Evolutionary conservation across 1,140 invertebrate genomes (phyloP).

Genomic region (Berghia stephanieae): DNA sequence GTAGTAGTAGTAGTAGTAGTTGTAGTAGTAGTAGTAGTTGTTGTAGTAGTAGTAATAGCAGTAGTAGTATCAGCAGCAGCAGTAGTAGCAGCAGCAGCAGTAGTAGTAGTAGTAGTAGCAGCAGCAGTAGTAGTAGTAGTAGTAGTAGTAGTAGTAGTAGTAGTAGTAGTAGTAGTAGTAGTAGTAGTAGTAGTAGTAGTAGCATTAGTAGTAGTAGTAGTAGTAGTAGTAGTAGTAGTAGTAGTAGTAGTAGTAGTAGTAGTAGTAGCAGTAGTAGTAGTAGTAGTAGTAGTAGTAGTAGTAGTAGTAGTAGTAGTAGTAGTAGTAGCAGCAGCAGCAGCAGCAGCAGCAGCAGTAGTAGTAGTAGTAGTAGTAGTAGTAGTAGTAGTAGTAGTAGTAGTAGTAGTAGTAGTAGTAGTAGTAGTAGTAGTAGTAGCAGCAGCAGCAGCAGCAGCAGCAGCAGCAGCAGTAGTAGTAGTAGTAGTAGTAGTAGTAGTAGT

Average conservation of each 20-base stretch:
- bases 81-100: not conserved
- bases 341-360: conserved; percentile 13
- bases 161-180: not conserved
- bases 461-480: not conserved
- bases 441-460: not conserved
- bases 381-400: conserved; percentile 24
- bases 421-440: not conserved
- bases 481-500: not conserved
- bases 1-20: conserved; percentile 2
- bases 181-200: not conserved
- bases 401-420: conserved; percentile 15
- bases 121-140: not conserved
- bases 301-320: conserved; percentile 11
- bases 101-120: not conserved
- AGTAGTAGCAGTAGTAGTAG: not conserved
- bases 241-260: not conserved
- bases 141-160: not conserved
- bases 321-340: conserved; percentile 15
- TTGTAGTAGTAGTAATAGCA: conserved; percentile 2
- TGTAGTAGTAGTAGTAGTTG: not conserved
- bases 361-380: conserved; percentile 21
- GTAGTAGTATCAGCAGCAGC: too few relatives aligned
- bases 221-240: conserved; percentile 7
- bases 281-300: conserved; percentile 1
- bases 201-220: too few relatives aligned